phyloP scores from a whole-genome alignment of 2,888 invertebrate genomes.

The Stenurella melanura region DNA sequence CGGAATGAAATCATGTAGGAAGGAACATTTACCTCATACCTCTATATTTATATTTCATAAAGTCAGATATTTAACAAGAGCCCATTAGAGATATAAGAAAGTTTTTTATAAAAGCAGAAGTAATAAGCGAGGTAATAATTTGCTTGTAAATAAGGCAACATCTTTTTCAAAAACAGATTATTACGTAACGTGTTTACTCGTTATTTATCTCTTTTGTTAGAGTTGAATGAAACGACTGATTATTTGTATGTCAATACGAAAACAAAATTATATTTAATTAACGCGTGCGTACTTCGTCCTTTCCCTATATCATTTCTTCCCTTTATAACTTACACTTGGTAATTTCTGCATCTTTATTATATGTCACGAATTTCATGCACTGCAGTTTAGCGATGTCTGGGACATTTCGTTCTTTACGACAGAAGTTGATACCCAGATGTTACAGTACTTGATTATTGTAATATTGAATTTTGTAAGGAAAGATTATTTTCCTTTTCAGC shows the following conservation, averaged over 20 bases:
- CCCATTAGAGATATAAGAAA: constrained; percentile 9
- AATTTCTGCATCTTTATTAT: background rate
- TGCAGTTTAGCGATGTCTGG: background rate
- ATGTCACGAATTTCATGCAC: background rate
- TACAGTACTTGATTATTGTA: background rate
- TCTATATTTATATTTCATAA: background rate
- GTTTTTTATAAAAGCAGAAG: constrained; percentile 4
- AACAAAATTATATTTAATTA: constrained; percentile 29
- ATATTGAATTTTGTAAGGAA: background rate
- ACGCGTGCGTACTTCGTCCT: background rate
- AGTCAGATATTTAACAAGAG: background rate
- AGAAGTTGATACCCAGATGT: background rate
- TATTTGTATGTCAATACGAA: constrained; percentile 26
- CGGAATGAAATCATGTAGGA: background rate
- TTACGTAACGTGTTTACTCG: constrained; percentile 32
- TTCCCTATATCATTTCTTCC: background rate
- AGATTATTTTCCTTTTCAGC: background rate
- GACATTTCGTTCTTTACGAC: background rate
- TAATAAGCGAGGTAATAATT: constrained; percentile 18
- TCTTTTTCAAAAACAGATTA: constrained; percentile 23
- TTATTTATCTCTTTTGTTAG: constrained; percentile 31
- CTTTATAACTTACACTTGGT: too few species aligned
- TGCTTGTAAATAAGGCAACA: constrained; percentile 19
- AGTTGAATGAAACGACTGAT: constrained; percentile 32
- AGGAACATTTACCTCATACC: background rate